Percentiles rank a stretch among this genome's conserved stretches.
Conservation (phyloP, 2,113 vertebrate species). For the Natator depressus region DNA sequence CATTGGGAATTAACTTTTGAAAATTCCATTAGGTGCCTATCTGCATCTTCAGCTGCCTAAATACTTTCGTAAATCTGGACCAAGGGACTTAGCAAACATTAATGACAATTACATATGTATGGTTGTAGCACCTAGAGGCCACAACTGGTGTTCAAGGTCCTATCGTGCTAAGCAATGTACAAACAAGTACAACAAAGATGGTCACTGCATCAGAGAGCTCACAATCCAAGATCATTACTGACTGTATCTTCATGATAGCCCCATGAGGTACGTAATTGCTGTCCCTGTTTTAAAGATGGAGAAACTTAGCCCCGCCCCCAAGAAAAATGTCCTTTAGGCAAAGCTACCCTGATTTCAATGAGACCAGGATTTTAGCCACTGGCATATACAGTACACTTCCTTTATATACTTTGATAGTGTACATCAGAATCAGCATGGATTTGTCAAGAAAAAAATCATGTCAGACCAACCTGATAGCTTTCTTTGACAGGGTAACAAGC, state of each 20-base stretch:
- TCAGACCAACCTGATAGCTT: no score
- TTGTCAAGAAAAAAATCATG: no score
- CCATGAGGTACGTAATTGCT: neutral
- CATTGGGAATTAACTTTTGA: accelerated
- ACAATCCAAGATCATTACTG: neutral
- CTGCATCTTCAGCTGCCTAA: neutral
- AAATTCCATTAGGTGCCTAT: accelerated
- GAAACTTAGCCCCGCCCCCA: accelerated
- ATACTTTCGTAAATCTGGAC: neutral
- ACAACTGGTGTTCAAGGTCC: neutral
- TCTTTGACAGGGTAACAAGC: no score
- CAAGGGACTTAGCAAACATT: neutral
- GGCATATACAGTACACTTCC: neutral
- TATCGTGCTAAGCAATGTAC: neutral
- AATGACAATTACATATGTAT: neutral
- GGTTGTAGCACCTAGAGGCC: neutral
- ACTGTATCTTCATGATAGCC: neutral
- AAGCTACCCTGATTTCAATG: accelerated
- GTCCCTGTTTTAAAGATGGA: no score
- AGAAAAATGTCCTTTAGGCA: accelerated
- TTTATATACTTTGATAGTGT: accelerated
- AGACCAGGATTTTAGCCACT: accelerated
- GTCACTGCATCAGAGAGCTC: neutral
- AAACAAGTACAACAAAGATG: neutral
- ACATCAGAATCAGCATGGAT: neutral